These are phyloP conservation scores for Orientallactaga bullata DNA, from an alignment of 2,113 vertebrate species.

Conservation along the genomic window DNA sequence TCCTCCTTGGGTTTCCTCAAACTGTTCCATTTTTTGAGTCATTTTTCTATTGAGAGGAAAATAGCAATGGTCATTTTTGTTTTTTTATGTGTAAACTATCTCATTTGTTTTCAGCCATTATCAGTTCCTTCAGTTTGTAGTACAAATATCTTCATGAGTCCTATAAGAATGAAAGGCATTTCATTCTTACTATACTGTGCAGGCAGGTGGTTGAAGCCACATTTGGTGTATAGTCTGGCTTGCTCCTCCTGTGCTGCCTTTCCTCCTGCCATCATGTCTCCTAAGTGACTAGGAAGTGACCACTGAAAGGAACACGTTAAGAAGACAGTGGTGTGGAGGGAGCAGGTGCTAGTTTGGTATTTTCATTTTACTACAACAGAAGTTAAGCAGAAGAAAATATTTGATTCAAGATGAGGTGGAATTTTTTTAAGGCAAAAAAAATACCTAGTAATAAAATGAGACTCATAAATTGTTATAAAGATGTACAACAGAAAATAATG, in stretches of 20 bases:
- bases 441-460: background rate
- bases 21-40: background rate
- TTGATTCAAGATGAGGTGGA: background rate
- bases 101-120: background rate
- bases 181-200: accelerated
- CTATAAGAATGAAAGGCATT: background rate
- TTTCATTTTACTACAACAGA: background rate
- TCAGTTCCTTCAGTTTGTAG: background rate
- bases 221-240: background rate
- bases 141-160: background rate
- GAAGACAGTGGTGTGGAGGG: background rate
- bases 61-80: background rate
- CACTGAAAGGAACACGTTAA: background rate
- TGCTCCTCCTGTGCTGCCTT: background rate
- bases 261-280: background rate
- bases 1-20: background rate
- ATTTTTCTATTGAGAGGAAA: background rate
- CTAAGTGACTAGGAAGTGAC: background rate
- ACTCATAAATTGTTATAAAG: background rate
- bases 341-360: background rate
- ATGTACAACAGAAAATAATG: background rate
- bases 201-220: background rate
- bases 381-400: background rate
- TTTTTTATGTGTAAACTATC: background rate
- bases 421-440: background rate